Evolutionary conservation across 2,797 vertebrate species (phyloP).

Genomic region (Ptychadena robeensis): DNA sequence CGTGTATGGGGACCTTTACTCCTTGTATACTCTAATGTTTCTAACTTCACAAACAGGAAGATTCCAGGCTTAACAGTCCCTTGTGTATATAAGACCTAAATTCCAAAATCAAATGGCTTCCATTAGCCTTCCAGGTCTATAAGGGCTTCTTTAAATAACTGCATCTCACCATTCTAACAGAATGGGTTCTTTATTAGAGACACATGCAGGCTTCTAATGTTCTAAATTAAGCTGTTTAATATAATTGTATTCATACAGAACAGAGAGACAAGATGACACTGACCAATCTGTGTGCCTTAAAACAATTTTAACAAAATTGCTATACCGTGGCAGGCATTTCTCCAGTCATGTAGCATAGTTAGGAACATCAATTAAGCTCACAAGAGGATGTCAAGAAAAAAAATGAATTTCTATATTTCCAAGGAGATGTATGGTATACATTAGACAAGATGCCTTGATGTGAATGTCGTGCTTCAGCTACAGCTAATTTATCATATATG

Average conservation of each 20-base stretch:
- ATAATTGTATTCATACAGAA: slow-evolving; percentile 58
- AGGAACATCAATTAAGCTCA: slow-evolving; percentile 52
- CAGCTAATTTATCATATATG: slow-evolving; percentile 10
- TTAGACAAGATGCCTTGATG: background rate
- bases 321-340: slow-evolving; percentile 54
- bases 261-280: slow-evolving; percentile 40
- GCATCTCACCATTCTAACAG: background rate
- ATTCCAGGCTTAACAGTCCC: too few species aligned
- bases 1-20: too few species aligned
- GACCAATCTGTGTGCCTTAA: slow-evolving; percentile 56
- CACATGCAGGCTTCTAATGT: slow-evolving; percentile 43
- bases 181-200: slow-evolving; percentile 18
- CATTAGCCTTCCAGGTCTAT: too few species aligned
- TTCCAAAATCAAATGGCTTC: too few species aligned
- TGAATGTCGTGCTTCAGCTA: background rate
- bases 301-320: slow-evolving; percentile 58
- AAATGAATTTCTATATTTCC: slow-evolving; percentile 38
- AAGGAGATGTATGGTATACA: background rate
- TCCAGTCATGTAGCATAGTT: slow-evolving; percentile 35
- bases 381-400: slow-evolving; percentile 47
- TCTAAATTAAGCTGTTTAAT: slow-evolving; percentile 58
- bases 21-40: too few species aligned
- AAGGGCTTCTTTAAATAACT: background rate
- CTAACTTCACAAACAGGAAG: too few species aligned
- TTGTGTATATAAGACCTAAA: too few species aligned